A percentile compares a stretch with the other conserved stretches of the same genome.
phyloP scores from a whole-genome alignment of 2,113 vertebrate genomes.

The Perognathus longimembris region DNA sequence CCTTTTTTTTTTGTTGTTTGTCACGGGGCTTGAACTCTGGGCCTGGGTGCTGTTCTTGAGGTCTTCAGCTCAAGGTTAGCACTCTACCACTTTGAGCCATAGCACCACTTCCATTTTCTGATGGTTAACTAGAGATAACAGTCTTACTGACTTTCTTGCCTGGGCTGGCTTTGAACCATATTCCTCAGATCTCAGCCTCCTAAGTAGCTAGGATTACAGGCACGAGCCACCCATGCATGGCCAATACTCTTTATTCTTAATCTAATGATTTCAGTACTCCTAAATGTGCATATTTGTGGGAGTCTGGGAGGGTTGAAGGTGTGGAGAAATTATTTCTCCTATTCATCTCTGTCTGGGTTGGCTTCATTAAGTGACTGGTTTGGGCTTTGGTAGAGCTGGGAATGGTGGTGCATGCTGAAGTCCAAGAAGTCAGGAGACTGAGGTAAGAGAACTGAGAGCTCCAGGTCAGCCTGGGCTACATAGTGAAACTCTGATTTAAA shows the following conservation, averaged over 20 bases:
- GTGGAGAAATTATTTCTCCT: conserved; percentile 10
- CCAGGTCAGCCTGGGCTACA: neutral
- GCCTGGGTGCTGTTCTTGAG: no score
- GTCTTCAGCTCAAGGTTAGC: no score
- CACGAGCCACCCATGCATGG: no score
- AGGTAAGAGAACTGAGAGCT: neutral
- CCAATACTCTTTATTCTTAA: neutral
- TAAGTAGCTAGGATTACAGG: no score
- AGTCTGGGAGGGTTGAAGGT: neutral
- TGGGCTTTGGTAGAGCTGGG: neutral
- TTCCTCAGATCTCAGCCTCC: no score
- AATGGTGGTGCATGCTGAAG: neutral
- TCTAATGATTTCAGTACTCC: neutral
- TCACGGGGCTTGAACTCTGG: no score
- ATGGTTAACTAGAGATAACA: no score
- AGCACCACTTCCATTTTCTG: no score
- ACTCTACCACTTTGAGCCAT: no score
- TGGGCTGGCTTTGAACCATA: no score
- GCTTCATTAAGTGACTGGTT: neutral
- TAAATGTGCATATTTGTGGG: neutral
- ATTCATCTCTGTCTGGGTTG: conserved; percentile 16
- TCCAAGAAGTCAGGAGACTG: neutral
- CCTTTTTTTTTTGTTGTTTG: no score
- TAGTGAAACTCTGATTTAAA: neutral
- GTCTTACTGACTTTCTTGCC: no score